These are phyloP conservation scores for Phocoena sinus DNA, from an alignment of 2,113 vertebrate species.

Conservation along the genomic window DNA sequence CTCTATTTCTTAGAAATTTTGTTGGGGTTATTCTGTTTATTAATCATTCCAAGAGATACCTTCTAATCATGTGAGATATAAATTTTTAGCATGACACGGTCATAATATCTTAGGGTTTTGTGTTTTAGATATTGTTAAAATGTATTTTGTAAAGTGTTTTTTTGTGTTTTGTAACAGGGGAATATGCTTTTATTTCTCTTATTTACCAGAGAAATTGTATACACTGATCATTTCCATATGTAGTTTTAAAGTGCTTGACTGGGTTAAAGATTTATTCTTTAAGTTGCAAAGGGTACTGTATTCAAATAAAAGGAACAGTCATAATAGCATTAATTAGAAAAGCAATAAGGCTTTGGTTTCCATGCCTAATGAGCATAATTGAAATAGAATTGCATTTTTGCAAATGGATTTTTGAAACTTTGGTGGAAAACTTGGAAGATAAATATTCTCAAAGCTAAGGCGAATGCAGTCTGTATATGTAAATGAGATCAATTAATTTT, in stretches of 20 bases:
- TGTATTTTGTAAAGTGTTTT: background rate
- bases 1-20: constrained; percentile 28
- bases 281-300: constrained; percentile 62
- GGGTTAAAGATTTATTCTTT: constrained; percentile 45
- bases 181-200: constrained; percentile 59
- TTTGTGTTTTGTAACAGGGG: constrained; percentile 46
- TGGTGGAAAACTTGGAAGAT: constrained; percentile 74
- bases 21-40: background rate
- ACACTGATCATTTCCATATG: constrained; percentile 63
- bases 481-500: constrained; percentile 82
- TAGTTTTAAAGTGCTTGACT: constrained; percentile 45
- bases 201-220: constrained; percentile 51
- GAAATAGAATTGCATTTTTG: constrained; percentile 73
- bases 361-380: constrained; percentile 76
- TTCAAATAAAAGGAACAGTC: constrained; percentile 74
- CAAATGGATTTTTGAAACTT: constrained; percentile 79
- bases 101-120: background rate
- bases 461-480: constrained; percentile 77
- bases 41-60: background rate
- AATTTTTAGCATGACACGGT: background rate
- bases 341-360: constrained; percentile 71
- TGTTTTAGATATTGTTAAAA: constrained; percentile 16
- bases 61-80: background rate
- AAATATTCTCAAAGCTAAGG: constrained; percentile 78
- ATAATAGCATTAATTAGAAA: constrained; percentile 76